A percentile compares a stretch with the other conserved stretches of the same genome.
Conservation (phyloP, 2,797 vertebrate genomes). For the Cynodonichthys magdalenae region DNA sequence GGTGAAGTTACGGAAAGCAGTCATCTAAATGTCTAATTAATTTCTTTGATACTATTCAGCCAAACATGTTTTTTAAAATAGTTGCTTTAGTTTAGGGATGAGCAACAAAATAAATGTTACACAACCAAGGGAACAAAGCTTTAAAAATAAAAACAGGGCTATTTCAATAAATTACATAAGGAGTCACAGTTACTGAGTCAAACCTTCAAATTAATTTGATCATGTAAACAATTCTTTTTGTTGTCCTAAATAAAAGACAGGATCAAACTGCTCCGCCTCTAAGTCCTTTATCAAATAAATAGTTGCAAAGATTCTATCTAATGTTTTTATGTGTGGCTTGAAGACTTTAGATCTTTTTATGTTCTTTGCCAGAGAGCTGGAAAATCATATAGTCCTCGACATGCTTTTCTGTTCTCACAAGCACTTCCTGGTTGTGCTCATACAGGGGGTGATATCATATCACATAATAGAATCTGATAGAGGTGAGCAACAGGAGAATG, state of each 20-base stretch:
- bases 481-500: conserved; percentile 46
- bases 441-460: conserved; percentile 60
- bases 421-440: conserved; percentile 40
- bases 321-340: conserved; percentile 13
- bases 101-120: too few species aligned
- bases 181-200: neutral
- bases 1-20: neutral
- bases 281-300: neutral
- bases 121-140: too few species aligned
- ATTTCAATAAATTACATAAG: neutral
- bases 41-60: too few species aligned
- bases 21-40: neutral
- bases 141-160: too few species aligned
- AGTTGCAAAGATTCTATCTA: conserved; percentile 1
- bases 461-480: conserved; percentile 71
- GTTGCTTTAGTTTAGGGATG: too few species aligned
- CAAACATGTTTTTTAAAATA: too few species aligned
- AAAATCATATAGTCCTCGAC: conserved; percentile 31
- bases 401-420: conserved; percentile 21
- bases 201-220: neutral
- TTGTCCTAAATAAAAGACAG: too few species aligned
- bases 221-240: neutral
- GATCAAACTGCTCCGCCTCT: neutral
- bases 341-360: conserved; percentile 16
- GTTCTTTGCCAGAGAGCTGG: neutral